Base-by-base conservation (phyloP, 2,113 vertebrate species). In the Aspidoscelis tigris region DNA sequence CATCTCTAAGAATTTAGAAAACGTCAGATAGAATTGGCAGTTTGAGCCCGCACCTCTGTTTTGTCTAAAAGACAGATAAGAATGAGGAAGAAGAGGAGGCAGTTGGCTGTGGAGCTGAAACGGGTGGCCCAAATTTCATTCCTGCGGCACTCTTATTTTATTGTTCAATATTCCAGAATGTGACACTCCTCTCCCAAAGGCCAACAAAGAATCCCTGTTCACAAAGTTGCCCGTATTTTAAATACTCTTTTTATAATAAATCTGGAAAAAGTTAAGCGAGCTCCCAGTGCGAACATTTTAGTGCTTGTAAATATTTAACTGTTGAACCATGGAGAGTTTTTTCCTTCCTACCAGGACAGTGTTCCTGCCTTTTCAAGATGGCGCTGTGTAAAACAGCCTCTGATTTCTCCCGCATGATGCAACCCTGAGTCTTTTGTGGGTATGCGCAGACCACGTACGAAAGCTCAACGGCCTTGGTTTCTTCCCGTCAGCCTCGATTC, bases 241-340 rank as follows among this genome's bases (percentile, higher is more conserved):
- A 93, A 76, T 88, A 88, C 86, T 90, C 2, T 81, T 24, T 77
- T 8, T 80, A 26, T 65, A 87, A 75, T 92, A 80, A 86, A 41
- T 86, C 83, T 87, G 86, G 82, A 88, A 85, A 90, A 61, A 82
- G 73, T 55, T 64, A 47, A 81, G 78, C 80, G 26, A 74, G 86
- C 26, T 90, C 81, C 1, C 70, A 7, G 20, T 33, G 76, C 20
- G 75, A 80, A 83, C 78, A 85, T 72, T 79, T 82, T 81, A 77
- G 83, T 58, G 73, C 7, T 21, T 50, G 61, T 86, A 89, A 85
- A 72, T 41, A 26, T 39, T 50, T 5, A 24, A 43, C 55, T 20
- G 76, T 87, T 82, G 84, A 84, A 85, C 91, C 84, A 85, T 80
- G 88, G 86, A 75, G 83, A 22, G 14, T 77, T 78, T 81, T 41